phyloP scores from a whole-genome alignment of 1,140 invertebrate species.

The Colletes latitarsis region DNA sequence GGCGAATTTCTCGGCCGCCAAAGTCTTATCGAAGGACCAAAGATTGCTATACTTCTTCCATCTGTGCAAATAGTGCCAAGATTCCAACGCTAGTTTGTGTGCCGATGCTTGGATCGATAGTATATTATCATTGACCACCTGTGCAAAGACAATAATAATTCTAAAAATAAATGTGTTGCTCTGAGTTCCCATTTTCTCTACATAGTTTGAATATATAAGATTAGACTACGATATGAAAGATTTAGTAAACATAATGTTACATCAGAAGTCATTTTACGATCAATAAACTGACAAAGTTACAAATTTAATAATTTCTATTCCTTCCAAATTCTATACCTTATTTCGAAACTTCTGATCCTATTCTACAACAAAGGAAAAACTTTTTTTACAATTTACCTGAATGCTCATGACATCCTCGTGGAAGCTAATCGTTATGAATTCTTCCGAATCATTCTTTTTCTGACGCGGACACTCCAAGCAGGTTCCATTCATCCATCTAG shows the following conservation, averaged over 20 bases:
- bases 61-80: conserved; percentile 85
- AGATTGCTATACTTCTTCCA: conserved; percentile 90
- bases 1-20: conserved; percentile 89
- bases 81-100: conserved; percentile 83
- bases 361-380: too few relatives aligned
- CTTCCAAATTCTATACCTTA: too few relatives aligned
- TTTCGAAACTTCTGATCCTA: too few relatives aligned
- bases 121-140: conserved; percentile 86
- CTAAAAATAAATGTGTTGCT: too few relatives aligned
- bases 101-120: conserved; percentile 85
- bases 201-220: too few relatives aligned
- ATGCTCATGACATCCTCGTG: conserved; percentile 89
- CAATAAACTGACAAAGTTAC: too few relatives aligned
- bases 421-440: conserved; percentile 85
- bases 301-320: too few relatives aligned
- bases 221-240: too few relatives aligned
- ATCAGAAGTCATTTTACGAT: too few relatives aligned
- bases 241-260: too few relatives aligned
- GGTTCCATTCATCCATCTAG: conserved; percentile 92
- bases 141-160: conserved; percentile 11
- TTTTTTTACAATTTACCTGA: conserved; percentile 64
- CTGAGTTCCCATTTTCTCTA: too few relatives aligned
- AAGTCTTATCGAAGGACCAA: conserved; percentile 90
- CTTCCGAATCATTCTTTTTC: conserved; percentile 81
- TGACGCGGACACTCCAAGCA: conserved; percentile 87